Base-by-base conservation (phyloP, 2,888 invertebrate genomes). In the Agrotis puta region DNA sequence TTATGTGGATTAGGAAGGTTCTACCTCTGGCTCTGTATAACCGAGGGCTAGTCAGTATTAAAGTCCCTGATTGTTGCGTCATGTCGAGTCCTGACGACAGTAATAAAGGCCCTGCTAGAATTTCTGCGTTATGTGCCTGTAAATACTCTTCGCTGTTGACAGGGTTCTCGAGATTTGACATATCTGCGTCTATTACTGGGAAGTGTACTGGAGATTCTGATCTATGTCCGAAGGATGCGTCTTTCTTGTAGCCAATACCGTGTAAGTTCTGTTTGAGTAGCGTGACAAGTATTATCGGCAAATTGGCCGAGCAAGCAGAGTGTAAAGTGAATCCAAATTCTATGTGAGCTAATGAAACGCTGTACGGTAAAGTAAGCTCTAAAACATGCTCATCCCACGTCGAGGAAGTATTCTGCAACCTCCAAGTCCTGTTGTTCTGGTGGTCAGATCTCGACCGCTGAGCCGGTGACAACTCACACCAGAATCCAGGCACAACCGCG, bases 371-470 rank as follows among this genome's bases (percentile, higher is more conserved):
- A 0, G 98, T 98, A 11, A 99, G 94, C 91, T 99, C 99, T 87
- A 99, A 97, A 39, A 99, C 97, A 87, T 99, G 99, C 89, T 99
- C 99, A 88, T 99, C 98, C 98, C 98, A 99, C 0, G 99, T 98
- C 27, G 98, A 98, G 93, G 98, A 97, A 84, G 98, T 98, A 82
- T 98, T 98, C 89, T 98, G 98, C 39, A 99, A 95, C 65, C 99
- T 97, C 98, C 99, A 99, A 0, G 98, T 98, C 81, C 98, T 97
- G 7, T 98, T 98, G 87, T 98, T 98, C 88, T 98, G 98, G 2
- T 99, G 98, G 91, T 99, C 98, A 50, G 98, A 97, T 22, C 99
- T 96, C 85, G 99, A 98, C 71, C 98, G 97, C 90, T 99, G 98
- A 7, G 98, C 98, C 80, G 99, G 99, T 85, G 99, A 98, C 87